phyloP scores from a whole-genome alignment of 1,140 invertebrate species.

The Scaptomyza pallida region DNA sequence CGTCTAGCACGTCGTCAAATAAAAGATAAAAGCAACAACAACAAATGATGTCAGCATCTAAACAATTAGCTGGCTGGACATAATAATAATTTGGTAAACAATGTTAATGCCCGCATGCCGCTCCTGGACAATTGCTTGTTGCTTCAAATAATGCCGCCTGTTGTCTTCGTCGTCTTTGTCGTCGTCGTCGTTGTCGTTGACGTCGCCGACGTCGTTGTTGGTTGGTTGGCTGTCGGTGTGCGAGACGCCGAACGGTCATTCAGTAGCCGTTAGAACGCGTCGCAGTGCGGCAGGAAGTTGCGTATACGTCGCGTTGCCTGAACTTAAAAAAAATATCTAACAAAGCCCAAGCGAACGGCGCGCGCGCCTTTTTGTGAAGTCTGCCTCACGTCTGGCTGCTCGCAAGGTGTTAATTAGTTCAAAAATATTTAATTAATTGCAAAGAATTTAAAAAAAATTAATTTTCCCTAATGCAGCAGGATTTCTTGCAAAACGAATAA shows the following conservation, averaged over 20 bases:
- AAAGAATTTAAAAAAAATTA: slow-evolving; percentile 35
- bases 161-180: slow-evolving; percentile 33
- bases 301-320: slow-evolving; percentile 68
- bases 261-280: slow-evolving; percentile 77
- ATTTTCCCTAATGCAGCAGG: slow-evolving; percentile 41
- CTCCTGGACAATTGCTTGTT: slow-evolving; percentile 47
- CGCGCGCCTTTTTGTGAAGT: slow-evolving; percentile 47
- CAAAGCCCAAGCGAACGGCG: slow-evolving; percentile 14
- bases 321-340: slow-evolving; percentile 14
- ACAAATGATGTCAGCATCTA: not conserved
- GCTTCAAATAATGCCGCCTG: slow-evolving; percentile 44
- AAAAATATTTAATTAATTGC: slow-evolving; percentile 67
- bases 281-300: slow-evolving; percentile 76
- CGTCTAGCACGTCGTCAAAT: slow-evolving; percentile 52
- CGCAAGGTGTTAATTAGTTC: slow-evolving; percentile 69
- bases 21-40: not conserved
- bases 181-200: slow-evolving; percentile 45
- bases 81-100: slow-evolving; percentile 6
- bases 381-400: slow-evolving; percentile 4
- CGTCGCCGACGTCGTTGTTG: slow-evolving; percentile 18
- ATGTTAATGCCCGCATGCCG: slow-evolving; percentile 23
- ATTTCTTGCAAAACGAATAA: slow-evolving; percentile 10
- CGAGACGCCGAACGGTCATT: slow-evolving; percentile 49
- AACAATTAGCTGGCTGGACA: slow-evolving; percentile 7
- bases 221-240: slow-evolving; percentile 39